These are phyloP conservation scores for Epinephelus awoara DNA, from an alignment of 2,797 vertebrate genomes.

Conservation along the genomic window DNA sequence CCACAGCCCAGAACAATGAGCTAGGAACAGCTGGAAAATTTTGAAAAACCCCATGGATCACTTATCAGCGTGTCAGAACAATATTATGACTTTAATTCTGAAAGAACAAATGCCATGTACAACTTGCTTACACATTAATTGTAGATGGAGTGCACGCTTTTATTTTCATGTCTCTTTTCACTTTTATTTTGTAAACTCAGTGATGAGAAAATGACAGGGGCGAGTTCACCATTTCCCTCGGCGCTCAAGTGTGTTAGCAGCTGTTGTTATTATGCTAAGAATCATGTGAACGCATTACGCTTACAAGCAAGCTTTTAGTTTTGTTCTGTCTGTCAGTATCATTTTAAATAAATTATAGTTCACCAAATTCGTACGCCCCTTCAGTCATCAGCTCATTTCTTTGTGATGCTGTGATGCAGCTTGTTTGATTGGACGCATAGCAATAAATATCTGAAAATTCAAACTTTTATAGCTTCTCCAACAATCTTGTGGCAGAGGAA, in stretches of 20 bases:
- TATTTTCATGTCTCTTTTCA: neutral
- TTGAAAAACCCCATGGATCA: conserved; percentile 40
- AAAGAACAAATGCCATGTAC: neutral
- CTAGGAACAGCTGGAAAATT: conserved; percentile 62
- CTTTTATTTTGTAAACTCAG: neutral
- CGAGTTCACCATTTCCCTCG: conserved; percentile 4
- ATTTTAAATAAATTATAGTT: conserved; percentile 3
- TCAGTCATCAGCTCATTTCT: neutral
- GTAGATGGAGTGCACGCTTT: too few species aligned
- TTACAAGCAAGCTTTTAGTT: neutral
- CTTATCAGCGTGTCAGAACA: conserved; percentile 9
- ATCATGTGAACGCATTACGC: conserved; percentile 4
- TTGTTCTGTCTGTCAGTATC: neutral
- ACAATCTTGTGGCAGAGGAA: neutral
- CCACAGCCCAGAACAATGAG: conserved; percentile 80
- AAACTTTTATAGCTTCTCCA: neutral
- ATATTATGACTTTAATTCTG: conserved; percentile 37
- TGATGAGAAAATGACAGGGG: conserved; percentile 6
- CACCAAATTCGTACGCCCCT: neutral
- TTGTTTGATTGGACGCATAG: neutral
- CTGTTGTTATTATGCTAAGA: neutral
- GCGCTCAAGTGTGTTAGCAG: neutral
- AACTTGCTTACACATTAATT: neutral
- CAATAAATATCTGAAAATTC: neutral
- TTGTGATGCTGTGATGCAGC: too few species aligned